These are phyloP conservation scores for Cyphomyrus discorhynchus DNA, from an alignment of 2,113 vertebrate species.

Conservation along the genomic window DNA sequence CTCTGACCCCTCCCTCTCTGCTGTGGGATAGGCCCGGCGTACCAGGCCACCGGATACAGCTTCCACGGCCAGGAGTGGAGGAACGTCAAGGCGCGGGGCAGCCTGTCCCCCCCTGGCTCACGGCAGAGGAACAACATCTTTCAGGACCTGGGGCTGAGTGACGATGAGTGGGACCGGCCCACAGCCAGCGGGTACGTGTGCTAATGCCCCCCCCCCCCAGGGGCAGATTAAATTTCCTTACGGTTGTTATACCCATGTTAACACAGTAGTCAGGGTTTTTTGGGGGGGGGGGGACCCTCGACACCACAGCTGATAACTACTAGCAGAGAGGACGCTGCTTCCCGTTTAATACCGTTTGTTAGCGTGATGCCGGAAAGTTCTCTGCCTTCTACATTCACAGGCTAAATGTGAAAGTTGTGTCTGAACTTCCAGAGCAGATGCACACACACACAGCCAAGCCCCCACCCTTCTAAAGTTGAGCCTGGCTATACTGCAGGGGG, in stretches of 20 bases:
- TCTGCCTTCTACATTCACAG: background rate
- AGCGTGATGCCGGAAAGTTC: too few relatives aligned
- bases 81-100: slow-evolving; percentile 73
- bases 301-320: too few relatives aligned
- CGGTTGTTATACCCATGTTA: background rate
- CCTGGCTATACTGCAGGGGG: too few relatives aligned
- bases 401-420: background rate
- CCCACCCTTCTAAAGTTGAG: background rate
- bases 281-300: background rate
- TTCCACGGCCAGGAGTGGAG: slow-evolving; percentile 89
- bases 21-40: slow-evolving; percentile 58
- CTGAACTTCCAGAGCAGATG: background rate
- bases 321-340: background rate
- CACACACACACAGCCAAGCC: background rate
- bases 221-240: background rate
- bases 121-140: slow-evolving; percentile 74
- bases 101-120: slow-evolving; percentile 66
- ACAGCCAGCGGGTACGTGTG: slow-evolving; percentile 70
- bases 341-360: too few relatives aligned
- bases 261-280: background rate
- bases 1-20: background rate
- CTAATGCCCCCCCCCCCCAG: background rate
- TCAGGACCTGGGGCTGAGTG: slow-evolving; percentile 76
- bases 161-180: slow-evolving; percentile 86
- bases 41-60: slow-evolving; percentile 81